Evolutionary conservation across 2,888 invertebrate genomes (phyloP).

Genomic region (Cerastis leucographa): DNA sequence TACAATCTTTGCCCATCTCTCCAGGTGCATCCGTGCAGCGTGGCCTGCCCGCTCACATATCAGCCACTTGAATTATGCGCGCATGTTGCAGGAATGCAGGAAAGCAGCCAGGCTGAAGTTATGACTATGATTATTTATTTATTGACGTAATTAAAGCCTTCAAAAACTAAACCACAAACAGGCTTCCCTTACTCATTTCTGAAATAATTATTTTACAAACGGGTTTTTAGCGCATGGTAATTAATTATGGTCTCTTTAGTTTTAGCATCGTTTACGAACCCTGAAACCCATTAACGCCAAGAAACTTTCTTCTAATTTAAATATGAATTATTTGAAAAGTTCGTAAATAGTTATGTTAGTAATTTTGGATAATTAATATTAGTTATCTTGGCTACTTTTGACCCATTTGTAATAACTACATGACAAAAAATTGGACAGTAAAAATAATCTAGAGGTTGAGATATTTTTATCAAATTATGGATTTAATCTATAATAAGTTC

Average conservation of each 20-base stretch:
- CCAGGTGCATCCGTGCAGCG: no score
- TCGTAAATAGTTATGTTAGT: conserved; percentile 31
- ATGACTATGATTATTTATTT: no score
- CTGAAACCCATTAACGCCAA: conserved; percentile 42
- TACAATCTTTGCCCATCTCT: no score
- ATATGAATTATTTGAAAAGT: conserved; percentile 55
- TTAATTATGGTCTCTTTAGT: conserved; percentile 38
- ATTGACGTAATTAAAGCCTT: not conserved
- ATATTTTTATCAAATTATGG: not conserved
- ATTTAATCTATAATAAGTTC: not conserved
- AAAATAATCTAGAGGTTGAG: not conserved
- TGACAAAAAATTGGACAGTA: not conserved
- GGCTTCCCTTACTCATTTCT: not conserved
- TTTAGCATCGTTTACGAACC: conserved; percentile 34
- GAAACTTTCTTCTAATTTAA: conserved; percentile 48
- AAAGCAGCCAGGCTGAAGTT: no score
- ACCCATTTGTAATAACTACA: not conserved
- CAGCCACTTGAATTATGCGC: no score
- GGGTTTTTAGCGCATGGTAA: conserved; percentile 26
- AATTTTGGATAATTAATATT: conserved; percentile 20
- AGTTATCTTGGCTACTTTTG: conserved; percentile 2
- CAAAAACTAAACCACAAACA: not conserved
- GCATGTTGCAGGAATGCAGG: no score
- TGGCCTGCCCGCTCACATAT: no score
- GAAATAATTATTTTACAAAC: not conserved